Conservation (phyloP, 2,888 invertebrate genomes). For the Gryllus longicercus region DNA sequence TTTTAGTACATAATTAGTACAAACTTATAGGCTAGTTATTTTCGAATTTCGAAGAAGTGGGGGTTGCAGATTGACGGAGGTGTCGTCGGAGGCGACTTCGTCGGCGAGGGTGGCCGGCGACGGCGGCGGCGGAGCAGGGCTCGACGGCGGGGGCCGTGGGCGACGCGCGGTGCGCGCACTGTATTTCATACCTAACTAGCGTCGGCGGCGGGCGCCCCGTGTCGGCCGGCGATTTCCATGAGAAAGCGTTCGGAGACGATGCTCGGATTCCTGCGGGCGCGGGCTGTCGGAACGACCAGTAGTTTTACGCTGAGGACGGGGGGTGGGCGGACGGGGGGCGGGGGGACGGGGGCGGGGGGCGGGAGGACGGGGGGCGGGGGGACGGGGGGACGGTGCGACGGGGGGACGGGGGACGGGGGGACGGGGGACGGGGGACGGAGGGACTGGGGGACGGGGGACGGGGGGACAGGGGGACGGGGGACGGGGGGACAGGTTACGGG, state of each 20-base stretch:
- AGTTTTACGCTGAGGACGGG: not conserved
- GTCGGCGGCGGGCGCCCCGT: not conserved
- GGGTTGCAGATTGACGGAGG: too few species aligned
- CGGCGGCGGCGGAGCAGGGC: not conserved
- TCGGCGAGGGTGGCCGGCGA: not conserved
- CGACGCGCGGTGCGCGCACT: not conserved
- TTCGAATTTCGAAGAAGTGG: too few species aligned
- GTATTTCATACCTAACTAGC: not conserved
- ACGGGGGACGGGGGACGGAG: too few species aligned
- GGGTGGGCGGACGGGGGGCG: not conserved
- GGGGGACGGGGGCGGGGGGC: not conserved
- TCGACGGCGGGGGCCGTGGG: not conserved
- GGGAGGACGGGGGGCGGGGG: not conserved
- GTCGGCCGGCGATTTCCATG: not conserved
- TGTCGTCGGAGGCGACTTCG: too few species aligned
- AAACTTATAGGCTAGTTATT: too few species aligned
- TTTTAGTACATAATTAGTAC: too few species aligned
- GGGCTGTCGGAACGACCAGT: not conserved
- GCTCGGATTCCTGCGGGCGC: not conserved
- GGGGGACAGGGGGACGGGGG: too few species aligned
- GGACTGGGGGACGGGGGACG: too few species aligned
- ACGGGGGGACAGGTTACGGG: too few species aligned
- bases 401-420: too few species aligned
- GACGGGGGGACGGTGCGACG: not conserved
- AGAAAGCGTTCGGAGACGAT: not conserved